These are phyloP conservation scores for Serranus cabrilla DNA, from an alignment of 2,797 vertebrate genomes.

Conservation along the genomic window DNA sequence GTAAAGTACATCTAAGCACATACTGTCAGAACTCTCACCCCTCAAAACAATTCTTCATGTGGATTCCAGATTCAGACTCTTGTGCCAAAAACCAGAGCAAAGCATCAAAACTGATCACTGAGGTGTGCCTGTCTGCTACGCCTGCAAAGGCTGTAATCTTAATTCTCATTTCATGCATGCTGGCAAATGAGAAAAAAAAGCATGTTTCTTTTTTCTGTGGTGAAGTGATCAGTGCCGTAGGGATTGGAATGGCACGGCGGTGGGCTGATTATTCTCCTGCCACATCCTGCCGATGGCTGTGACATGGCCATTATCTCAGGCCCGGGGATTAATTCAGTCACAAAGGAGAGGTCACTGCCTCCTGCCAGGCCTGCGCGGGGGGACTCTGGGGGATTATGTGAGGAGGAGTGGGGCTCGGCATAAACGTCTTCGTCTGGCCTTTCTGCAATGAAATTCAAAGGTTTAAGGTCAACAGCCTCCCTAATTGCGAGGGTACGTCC, in stretches of 20 bases:
- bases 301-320: constrained; percentile 77
- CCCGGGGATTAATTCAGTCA: constrained; percentile 73
- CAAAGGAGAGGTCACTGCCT: constrained; percentile 77
- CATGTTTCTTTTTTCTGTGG: constrained; percentile 25
- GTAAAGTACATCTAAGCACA: neutral
- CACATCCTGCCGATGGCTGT: constrained; percentile 60
- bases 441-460: constrained; percentile 59
- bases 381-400: constrained; percentile 62
- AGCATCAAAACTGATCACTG: constrained; percentile 32
- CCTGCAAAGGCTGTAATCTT: constrained; percentile 31
- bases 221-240: constrained; percentile 39
- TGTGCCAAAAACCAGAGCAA: constrained; percentile 1
- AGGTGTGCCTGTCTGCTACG: constrained; percentile 13
- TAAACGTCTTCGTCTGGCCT: constrained; percentile 47
- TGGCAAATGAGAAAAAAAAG: constrained; percentile 28
- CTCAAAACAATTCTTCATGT: neutral
- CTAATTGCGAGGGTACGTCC: constrained; percentile 69
- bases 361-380: constrained; percentile 62
- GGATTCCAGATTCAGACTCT: constrained; percentile 8
- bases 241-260: constrained; percentile 61
- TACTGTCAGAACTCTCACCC: neutral
- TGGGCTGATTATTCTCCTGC: constrained; percentile 69
- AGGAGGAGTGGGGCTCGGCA: constrained; percentile 34
- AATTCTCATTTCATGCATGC: constrained; percentile 60
- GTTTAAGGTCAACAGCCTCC: constrained; percentile 68